These are phyloP conservation scores for Agonopterix arenella DNA, from an alignment of 2,888 invertebrate genomes.

Conservation along the genomic window DNA sequence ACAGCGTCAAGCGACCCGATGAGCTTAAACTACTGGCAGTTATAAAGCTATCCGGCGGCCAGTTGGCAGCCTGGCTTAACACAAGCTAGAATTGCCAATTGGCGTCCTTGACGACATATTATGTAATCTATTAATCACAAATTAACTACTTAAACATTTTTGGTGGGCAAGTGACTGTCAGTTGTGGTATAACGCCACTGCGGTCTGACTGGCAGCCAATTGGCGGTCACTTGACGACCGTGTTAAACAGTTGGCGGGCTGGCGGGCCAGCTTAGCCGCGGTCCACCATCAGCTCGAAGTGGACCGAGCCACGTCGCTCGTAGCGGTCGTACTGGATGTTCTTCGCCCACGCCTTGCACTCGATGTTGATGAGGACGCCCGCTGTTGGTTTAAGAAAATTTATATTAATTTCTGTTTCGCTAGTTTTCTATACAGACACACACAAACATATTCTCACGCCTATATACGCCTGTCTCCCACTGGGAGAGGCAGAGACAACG, in stretches of 20 bases:
- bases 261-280: conserved; percentile 46
- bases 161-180: background rate
- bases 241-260: conserved; percentile 16
- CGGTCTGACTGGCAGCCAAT: background rate
- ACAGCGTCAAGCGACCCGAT: background rate
- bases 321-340: conserved; percentile 91
- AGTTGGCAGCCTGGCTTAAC: conserved; percentile 8
- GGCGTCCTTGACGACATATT: background rate
- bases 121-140: conserved; percentile 1
- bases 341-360: conserved; percentile 95
- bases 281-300: conserved; percentile 96
- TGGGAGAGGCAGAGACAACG: too few relatives aligned
- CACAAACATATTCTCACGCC: too few relatives aligned
- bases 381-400: conserved; percentile 56
- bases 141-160: conserved; percentile 2
- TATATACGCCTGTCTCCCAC: too few relatives aligned
- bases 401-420: too few relatives aligned
- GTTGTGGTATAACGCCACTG: conserved; percentile 2
- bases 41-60: conserved; percentile 4
- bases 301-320: conserved; percentile 94
- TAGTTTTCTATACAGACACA: too few relatives aligned
- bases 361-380: conserved; percentile 93
- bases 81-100: background rate
- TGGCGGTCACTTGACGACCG: conserved; percentile 7
- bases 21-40: conserved; percentile 28